Evolutionary conservation across 1,140 invertebrate species (phyloP).

Genomic region (Diachasmimorpha longicaudata): DNA sequence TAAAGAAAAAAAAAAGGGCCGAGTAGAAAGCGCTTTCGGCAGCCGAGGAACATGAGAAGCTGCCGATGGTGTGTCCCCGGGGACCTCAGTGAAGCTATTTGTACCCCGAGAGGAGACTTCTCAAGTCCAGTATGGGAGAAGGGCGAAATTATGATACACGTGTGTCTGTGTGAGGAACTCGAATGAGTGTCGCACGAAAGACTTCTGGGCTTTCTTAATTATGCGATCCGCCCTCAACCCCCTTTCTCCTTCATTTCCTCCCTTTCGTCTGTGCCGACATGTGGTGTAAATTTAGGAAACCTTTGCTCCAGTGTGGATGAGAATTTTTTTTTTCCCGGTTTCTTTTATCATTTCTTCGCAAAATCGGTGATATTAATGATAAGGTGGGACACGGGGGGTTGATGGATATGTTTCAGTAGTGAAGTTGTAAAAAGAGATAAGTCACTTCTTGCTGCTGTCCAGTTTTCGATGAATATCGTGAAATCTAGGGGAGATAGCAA

Average conservation of each 20-base stretch:
- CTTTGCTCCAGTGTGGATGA: neutral
- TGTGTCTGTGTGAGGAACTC: neutral
- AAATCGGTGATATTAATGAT: too few relatives aligned
- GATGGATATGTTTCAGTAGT: too few relatives aligned
- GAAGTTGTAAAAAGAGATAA: too few relatives aligned
- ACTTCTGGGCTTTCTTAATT: conserved; percentile 27
- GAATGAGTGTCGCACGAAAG: neutral
- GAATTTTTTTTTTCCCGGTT: neutral
- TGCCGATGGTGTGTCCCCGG: conserved; percentile 22
- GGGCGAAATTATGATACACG: conserved; percentile 2
- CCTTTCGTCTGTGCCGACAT: neutral
- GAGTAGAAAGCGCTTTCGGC: neutral
- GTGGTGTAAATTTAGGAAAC: neutral
- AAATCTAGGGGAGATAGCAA: too few relatives aligned
- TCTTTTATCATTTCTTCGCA: neutral
- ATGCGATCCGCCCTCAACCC: conserved; percentile 17
- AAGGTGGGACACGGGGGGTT: too few relatives aligned
- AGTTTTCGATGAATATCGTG: too few relatives aligned
- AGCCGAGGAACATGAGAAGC: conserved; percentile 23
- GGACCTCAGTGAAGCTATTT: conserved; percentile 25
- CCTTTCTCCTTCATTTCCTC: neutral
- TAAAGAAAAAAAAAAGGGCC: neutral
- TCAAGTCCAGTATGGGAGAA: neutral
- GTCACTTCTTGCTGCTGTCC: too few relatives aligned
- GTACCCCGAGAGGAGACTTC: conserved; percentile 15